Base-by-base conservation (phyloP, 2,888 invertebrate genomes). In the Tinea semifulvella region DNA sequence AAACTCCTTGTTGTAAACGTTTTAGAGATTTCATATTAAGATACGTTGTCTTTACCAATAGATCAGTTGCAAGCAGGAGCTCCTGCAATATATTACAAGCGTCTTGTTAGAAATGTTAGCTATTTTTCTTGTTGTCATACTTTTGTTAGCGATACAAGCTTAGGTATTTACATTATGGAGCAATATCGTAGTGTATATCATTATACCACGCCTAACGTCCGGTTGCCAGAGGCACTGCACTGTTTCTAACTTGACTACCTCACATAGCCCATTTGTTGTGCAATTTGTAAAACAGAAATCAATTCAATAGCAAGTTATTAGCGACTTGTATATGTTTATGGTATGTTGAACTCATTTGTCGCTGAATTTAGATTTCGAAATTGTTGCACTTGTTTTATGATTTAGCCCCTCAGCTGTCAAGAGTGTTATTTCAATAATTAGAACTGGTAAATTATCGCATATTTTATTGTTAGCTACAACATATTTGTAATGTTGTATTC, bases 281-380 rank as follows among this genome's bases (percentile, higher is more conserved):
- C 39, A 47, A 47, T 28, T 28, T 39, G 22, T 31, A 14, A 42
- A 49, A 52, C 42, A 14, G 44, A 46, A 47, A 43, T 47, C 47
- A 46, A 46, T 47, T 46, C 49, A 48, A 49, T 51, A 43, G 44
- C 18, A 16, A 25, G 27, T 39, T 40, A 38, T 46, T 50, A 47
- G 46, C 40, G 16, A 40, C 10, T 13, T 38, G n/a, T n/a, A 25
- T 43, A 42, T 38, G 44, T 45, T 43, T 50, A 51, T 49, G 50
- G 53, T 53, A 45, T 45, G 44, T 44, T 45, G 31, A 13, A 17
- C 27, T 22, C 25, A 40, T 56, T 56, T 64, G 66, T 65, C 63
- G 57, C 58, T 50, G 28, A 53, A 50, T 53, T 50, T 31, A 42
- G 19, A 40, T 72, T 68, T 63, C 67, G 72, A 63, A 71, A 76